Percentiles rank a stretch among this genome's conserved stretches.
Evolutionary conservation across 1,140 invertebrate species (phyloP).

Genomic region (Panagrolaimus sp.): DNA sequence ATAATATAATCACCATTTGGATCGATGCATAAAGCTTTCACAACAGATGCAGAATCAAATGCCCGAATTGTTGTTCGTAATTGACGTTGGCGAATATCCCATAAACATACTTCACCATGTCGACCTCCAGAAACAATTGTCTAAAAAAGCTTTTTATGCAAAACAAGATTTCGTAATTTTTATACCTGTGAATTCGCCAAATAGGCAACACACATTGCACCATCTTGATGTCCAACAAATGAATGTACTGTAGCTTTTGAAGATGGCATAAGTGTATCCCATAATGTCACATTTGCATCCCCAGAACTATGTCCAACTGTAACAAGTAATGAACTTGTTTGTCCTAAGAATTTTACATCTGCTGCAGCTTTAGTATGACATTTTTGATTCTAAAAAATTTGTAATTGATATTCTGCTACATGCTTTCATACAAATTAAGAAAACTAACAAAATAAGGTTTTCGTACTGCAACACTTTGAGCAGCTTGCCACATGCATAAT

Average conservation of each 20-base stretch:
- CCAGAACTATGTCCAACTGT: conserved; percentile 93
- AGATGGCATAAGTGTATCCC: conserved; percentile 93
- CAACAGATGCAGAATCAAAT: conserved; percentile 64
- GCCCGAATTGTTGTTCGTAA: conserved; percentile 75
- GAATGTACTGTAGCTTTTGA: conserved; percentile 79
- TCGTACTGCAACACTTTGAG: conserved; percentile 73
- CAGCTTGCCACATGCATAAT: conserved; percentile 69
- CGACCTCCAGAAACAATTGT: conserved; percentile 80
- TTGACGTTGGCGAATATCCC: conserved; percentile 73
- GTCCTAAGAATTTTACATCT: conserved; percentile 91
- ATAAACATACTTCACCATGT: conserved; percentile 85
- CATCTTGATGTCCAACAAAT: conserved; percentile 50
- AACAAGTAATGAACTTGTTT: conserved; percentile 88
- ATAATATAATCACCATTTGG: conserved; percentile 91
- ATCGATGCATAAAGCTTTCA: conserved; percentile 89
- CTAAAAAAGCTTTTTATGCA: conserved; percentile 32
- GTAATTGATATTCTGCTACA: neutral
- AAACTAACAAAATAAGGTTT: conserved; percentile 88
- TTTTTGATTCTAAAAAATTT: conserved; percentile 74
- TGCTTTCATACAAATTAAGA: neutral
- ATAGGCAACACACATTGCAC: conserved; percentile 53
- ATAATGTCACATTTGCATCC: conserved; percentile 92
- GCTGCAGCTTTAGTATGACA: conserved; percentile 94
- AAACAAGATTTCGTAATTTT: conserved; percentile 20
- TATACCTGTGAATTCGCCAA: conserved; percentile 50